A percentile compares a stretch with the other conserved stretches of the same genome.
phyloP scores from a whole-genome alignment of 2,888 invertebrate species.

The Tinea pellionella region DNA sequence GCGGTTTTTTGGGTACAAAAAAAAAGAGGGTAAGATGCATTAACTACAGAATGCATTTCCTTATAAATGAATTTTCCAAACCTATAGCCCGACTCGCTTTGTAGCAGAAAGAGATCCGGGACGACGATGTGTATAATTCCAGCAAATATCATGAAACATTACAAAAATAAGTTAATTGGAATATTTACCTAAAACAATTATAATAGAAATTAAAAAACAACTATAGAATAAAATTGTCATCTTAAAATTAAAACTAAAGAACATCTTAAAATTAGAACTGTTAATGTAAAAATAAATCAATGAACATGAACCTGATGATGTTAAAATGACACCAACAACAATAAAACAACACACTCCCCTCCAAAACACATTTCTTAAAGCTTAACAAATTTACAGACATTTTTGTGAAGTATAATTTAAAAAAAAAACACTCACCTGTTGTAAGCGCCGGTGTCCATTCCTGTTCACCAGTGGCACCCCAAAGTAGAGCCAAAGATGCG shows the following conservation, averaged over 20 bases:
- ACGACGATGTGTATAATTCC: conserved; percentile 42
- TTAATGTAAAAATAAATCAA: not conserved
- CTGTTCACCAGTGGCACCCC: conserved; percentile 97
- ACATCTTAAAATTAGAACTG: too few species aligned
- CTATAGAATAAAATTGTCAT: not conserved
- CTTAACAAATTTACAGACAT: not conserved
- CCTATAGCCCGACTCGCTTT: conserved; percentile 66
- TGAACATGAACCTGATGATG: not conserved
- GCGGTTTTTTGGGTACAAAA: not conserved
- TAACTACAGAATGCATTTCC: conserved; percentile 55
- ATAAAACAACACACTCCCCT: not conserved
- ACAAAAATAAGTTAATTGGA: conserved; percentile 28
- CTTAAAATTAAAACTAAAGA: not conserved
- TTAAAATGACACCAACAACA: not conserved
- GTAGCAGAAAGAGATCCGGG: conserved; percentile 42
- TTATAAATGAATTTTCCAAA: conserved; percentile 58
- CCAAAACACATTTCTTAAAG: not conserved
- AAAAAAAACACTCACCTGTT: conserved; percentile 74
- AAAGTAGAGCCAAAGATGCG: conserved; percentile 76
- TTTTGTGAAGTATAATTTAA: not conserved
- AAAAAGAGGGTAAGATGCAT: conserved; percentile 24
- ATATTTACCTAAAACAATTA: not conserved
- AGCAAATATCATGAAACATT: conserved; percentile 61
- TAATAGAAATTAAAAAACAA: not conserved
- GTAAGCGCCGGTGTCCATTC: conserved; percentile 97